Percentiles rank a stretch among this genome's conserved stretches.
These are phyloP conservation scores for Stenoptilia bipunctidactyla DNA, from an alignment of 2,888 invertebrate species.

Conservation along the genomic window DNA sequence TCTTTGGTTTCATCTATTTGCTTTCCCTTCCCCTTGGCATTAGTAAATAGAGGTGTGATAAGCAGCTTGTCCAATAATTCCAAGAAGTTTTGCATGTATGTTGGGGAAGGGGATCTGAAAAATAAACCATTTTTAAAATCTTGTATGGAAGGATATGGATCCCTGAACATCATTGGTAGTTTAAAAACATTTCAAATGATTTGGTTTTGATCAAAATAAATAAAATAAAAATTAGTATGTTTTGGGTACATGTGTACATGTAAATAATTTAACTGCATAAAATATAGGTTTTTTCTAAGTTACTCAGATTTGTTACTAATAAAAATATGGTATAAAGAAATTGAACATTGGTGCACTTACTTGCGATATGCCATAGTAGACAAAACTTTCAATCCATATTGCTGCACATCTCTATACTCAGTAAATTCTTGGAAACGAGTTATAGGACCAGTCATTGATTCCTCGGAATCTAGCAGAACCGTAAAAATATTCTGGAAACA, in stretches of 20 bases:
- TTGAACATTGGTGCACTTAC: too few relatives aligned
- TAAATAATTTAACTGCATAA: too few relatives aligned
- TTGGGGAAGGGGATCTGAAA: constrained; percentile 61
- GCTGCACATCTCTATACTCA: constrained; percentile 81
- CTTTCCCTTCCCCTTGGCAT: constrained; percentile 41
- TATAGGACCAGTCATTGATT: constrained; percentile 73
- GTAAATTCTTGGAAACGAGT: constrained; percentile 81
- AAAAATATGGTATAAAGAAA: too few relatives aligned
- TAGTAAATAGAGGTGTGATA: constrained; percentile 57
- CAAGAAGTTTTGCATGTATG: constrained; percentile 74
- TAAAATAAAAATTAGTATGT: too few relatives aligned
- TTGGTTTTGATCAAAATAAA: too few relatives aligned
- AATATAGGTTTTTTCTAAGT: too few relatives aligned
- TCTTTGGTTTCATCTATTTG: constrained; percentile 39
- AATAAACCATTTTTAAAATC: too few relatives aligned
- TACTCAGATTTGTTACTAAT: too few relatives aligned
- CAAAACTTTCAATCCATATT: constrained; percentile 73
- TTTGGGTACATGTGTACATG: too few relatives aligned
- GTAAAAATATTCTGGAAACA: constrained; percentile 69
- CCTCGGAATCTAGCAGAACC: constrained; percentile 73
- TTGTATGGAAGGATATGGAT: too few relatives aligned
- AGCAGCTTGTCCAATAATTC: constrained; percentile 73
- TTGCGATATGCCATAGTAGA: constrained; percentile 46
- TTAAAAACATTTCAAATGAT: too few relatives aligned
- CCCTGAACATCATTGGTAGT: too few relatives aligned